phyloP scores from a whole-genome alignment of 2,888 invertebrate genomes.

The Drosophila basisetae region DNA sequence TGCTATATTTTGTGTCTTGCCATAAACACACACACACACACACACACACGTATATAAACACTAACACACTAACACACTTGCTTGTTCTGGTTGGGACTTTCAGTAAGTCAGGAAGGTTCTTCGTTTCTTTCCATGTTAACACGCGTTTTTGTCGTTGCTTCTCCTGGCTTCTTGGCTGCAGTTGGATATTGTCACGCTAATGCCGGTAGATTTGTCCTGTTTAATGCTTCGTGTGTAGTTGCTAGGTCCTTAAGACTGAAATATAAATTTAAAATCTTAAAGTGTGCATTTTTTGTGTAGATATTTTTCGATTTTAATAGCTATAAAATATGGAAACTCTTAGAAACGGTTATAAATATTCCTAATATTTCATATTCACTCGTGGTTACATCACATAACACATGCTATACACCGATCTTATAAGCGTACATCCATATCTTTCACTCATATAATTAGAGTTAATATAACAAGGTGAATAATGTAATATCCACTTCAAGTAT shows the following conservation, averaged over 20 bases:
- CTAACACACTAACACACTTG: constrained; percentile 16
- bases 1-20: constrained; percentile 37
- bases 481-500: background rate
- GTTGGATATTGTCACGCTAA: constrained; percentile 77
- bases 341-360: background rate
- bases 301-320: background rate
- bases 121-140: constrained; percentile 57
- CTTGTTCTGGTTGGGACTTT: constrained; percentile 14
- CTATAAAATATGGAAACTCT: too few species aligned
- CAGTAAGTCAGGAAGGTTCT: constrained; percentile 50
- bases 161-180: constrained; percentile 56
- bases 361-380: background rate
- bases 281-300: background rate
- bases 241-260: constrained; percentile 11
- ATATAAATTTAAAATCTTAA: constrained; percentile 9
- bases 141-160: constrained; percentile 71
- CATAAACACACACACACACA: constrained; percentile 9
- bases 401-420: background rate
- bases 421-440: background rate
- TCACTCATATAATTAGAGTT: background rate
- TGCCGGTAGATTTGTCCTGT: constrained; percentile 71
- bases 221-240: constrained; percentile 59
- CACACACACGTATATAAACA: background rate
- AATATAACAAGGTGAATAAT: background rate
- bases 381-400: background rate